Evolutionary conservation across 2,797 vertebrate species (phyloP).

Genomic region (Brachyalestes nurse): DNA sequence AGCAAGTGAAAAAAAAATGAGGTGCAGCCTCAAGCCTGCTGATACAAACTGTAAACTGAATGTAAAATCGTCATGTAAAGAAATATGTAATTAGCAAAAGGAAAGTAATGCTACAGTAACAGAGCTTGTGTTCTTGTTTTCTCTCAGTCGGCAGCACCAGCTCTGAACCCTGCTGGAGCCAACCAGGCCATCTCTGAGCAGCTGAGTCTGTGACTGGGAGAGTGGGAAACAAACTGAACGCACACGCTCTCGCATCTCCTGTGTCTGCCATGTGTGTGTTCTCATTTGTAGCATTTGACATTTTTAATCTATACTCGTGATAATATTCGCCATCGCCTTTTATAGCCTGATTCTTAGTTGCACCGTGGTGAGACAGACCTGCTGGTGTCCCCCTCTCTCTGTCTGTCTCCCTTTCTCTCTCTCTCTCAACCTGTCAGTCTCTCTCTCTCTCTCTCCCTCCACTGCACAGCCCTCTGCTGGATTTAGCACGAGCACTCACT

Average conservation of each 20-base stretch:
- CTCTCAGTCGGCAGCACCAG: not conserved
- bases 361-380: slow-evolving; percentile 19
- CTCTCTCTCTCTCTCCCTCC: slow-evolving; percentile 1
- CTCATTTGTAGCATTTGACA: slow-evolving; percentile 24
- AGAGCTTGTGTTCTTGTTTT: not conserved
- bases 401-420: slow-evolving; percentile 7
- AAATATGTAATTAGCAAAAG: not conserved
- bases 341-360: slow-evolving; percentile 28
- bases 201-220: slow-evolving; percentile 37
- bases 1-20: too few relatives aligned
- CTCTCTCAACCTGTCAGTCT: not conserved
- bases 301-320: slow-evolving; percentile 10
- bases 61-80: not conserved
- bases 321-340: slow-evolving; percentile 32
- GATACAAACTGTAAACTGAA: not conserved
- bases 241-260: not conserved
- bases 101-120: not conserved
- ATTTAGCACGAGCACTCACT: slow-evolving; percentile 24
- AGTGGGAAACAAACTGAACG: slow-evolving; percentile 11
- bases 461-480: slow-evolving; percentile 27
- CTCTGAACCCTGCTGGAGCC: slow-evolving; percentile 31
- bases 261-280: slow-evolving; percentile 13
- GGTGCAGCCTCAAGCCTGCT: not conserved
- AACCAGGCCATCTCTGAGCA: slow-evolving; percentile 42
- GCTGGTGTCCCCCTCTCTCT: not conserved